Conservation (phyloP, 1,140 invertebrate genomes). For the Marisa cornuarietis region DNA sequence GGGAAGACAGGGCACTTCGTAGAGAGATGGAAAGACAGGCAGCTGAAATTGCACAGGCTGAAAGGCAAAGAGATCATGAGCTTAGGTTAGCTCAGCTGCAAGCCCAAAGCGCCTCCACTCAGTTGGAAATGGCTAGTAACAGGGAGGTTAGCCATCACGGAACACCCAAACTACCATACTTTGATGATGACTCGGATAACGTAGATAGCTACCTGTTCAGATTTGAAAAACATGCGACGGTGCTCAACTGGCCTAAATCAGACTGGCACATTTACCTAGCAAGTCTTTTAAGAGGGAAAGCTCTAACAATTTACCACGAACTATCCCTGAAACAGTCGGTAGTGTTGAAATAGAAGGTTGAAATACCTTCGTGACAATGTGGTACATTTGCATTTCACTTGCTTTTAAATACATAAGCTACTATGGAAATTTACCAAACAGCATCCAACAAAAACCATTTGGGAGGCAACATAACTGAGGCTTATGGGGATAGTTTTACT, state of each 20-base stretch:
- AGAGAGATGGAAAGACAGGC: background rate
- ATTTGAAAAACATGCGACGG: background rate
- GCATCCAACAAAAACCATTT: no score
- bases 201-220: background rate
- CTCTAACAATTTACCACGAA: background rate
- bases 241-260: background rate
- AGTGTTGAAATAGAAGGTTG: no score
- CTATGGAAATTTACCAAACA: no score
- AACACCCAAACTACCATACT: conserved; percentile 2
- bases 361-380: no score
- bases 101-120: background rate
- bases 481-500: no score
- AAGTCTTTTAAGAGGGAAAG: background rate
- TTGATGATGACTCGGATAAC: background rate
- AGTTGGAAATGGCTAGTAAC: background rate
- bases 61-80: background rate
- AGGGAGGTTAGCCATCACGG: no score
- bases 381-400: no score
- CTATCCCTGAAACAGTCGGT: no score
- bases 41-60: background rate
- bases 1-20: background rate
- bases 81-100: background rate
- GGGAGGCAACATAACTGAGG: no score
- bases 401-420: no score
- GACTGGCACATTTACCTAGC: background rate